Base-by-base conservation (phyloP, 2,888 invertebrate species). In the Coelogynopora nodosa region DNA sequence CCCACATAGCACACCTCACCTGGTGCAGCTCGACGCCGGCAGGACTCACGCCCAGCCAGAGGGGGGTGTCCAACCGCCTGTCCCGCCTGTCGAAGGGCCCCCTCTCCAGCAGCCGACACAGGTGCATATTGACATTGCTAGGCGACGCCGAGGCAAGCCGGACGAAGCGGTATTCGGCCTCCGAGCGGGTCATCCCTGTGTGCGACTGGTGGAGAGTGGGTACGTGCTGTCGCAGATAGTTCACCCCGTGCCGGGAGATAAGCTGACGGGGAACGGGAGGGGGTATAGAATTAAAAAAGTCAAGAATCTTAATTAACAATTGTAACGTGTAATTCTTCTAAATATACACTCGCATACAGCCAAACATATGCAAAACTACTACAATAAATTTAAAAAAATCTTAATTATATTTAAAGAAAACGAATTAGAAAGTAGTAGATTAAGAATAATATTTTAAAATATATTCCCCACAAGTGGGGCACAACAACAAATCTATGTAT, bases 11-110 rank as follows among this genome's bases (percentile, higher is more conserved):
- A 49, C 5, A 86, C 88, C 89, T 85, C 89, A 93, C 94, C 93
- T 94, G 94, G 91, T 96, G 94, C 89, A 97, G 95, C 92, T 96
- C 95, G 87, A 98, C 94, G 86, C 97, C 97, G 90, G 95, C 95
- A 82, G 97, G 96, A 90, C 97, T 96, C 87, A 98, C 95, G 86
- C 96, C 96, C 89, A 98, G 94, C 94, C 96, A 95, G 26, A 96
- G 95, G 2, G 80, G 80, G 87, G 92, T 92, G 89, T 91, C 92
- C 31, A 91, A 90, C 85, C 89, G 95, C 94, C 91, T 97, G 89
- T 91, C 91, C 85, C 89, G 95, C 94, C 91, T 97, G 89, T 91
- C 91, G 88, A 92, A 90, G 82, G 97, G 94, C 88, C 95, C 94
- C 49, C 49, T 5, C 49, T 49, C 49, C 49, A 49, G 49, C 49